Evolutionary conservation across 2,797 vertebrate genomes (phyloP).

Genomic region (Pangasius djambal): DNA sequence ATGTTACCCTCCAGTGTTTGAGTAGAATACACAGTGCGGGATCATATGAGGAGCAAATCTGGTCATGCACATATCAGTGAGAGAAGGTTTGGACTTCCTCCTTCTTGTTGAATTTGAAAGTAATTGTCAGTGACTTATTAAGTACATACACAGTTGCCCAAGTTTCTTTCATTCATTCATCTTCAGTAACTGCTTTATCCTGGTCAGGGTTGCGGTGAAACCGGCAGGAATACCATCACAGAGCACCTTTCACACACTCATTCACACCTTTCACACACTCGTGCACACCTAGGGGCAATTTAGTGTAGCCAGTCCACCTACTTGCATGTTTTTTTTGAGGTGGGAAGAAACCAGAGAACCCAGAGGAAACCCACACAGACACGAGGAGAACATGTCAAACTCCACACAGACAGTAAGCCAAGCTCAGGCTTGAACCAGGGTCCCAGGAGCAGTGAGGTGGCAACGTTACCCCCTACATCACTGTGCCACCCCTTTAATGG

Average conservation of each 20-base stretch:
- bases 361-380: not conserved
- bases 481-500: not conserved
- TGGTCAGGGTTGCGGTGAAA: not conserved
- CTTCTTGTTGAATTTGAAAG: conserved; percentile 31
- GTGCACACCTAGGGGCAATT: not conserved
- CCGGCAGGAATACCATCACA: not conserved
- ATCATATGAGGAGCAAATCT: conserved; percentile 18
- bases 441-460: not conserved
- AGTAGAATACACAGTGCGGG: not conserved
- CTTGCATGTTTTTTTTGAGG: not conserved
- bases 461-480: no score
- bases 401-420: not conserved
- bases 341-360: not conserved
- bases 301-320: not conserved
- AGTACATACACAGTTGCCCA: not conserved
- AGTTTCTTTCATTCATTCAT: not conserved
- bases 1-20: not conserved
- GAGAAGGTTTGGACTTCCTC: conserved; percentile 27
- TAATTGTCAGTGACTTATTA: not conserved
- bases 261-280: not conserved
- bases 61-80: not conserved
- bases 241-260: no score
- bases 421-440: not conserved
- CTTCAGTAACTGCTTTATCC: not conserved
- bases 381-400: not conserved